Conservation (phyloP, 2,888 invertebrate species). For the Cataglyphis altisquamis region DNA sequence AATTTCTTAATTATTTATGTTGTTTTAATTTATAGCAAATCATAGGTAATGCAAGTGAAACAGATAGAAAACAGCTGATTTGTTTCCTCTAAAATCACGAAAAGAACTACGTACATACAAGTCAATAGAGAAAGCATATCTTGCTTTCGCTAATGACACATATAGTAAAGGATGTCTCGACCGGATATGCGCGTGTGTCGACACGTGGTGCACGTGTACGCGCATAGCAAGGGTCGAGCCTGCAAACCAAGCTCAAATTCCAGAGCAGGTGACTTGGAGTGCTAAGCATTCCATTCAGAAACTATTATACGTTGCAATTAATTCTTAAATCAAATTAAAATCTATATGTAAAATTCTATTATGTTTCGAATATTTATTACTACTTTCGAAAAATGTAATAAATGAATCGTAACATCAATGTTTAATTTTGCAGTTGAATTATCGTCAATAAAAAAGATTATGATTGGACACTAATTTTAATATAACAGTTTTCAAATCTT, state of each 20-base stretch:
- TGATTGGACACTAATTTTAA: neutral
- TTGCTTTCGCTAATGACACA: slow-evolving; percentile 35
- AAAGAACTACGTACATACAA: slow-evolving; percentile 20
- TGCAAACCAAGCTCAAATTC: slow-evolving; percentile 38
- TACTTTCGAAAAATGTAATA: neutral
- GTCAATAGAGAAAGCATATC: slow-evolving; percentile 10
- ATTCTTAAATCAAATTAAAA: slow-evolving; percentile 5
- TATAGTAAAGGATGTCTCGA: slow-evolving; percentile 34
- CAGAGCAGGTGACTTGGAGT: slow-evolving; percentile 40
- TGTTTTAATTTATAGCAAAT: neutral
- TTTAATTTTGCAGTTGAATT: neutral
- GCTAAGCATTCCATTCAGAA: slow-evolving; percentile 17
- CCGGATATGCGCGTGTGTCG: slow-evolving; percentile 35
- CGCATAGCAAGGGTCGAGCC: slow-evolving; percentile 30
- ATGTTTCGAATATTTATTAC: neutral
- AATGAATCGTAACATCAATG: neutral
- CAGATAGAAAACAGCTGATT: slow-evolving; percentile 21
- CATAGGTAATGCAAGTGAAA: neutral
- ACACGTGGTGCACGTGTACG: slow-evolving; percentile 47
- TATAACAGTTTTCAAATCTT: neutral
- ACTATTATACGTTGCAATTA: slow-evolving; percentile 14
- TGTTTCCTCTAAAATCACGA: neutral
- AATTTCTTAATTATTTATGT: neutral
- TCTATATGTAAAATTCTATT: neutral
- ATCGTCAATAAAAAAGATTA: neutral